Percentiles rank a stretch among this genome's conserved stretches.
These are phyloP conservation scores for Chrysoperla carnea DNA, from an alignment of 1,140 invertebrate species.

Conservation along the genomic window DNA sequence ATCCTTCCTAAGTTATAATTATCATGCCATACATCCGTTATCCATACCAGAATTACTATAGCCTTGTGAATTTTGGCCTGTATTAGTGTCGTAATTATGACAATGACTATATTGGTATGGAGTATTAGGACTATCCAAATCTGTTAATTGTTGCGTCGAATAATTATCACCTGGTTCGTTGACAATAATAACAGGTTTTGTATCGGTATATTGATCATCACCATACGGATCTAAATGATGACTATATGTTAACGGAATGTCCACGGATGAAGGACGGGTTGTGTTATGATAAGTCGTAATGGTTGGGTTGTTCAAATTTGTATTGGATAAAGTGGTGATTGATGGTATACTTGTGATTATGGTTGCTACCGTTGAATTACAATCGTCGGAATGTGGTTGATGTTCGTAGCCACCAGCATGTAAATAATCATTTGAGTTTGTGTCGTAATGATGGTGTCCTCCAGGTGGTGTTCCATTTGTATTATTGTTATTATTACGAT, in stretches of 20 bases:
- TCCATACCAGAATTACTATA: conserved; percentile 14
- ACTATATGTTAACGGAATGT: conserved; percentile 1
- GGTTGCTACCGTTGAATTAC: background rate
- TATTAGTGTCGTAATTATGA: conserved; percentile 12
- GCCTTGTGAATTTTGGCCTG: conserved; percentile 9
- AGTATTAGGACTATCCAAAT: conserved; percentile 13
- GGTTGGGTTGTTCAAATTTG: conserved; percentile 12
- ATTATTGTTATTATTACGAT: conserved; percentile 8
- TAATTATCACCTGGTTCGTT: conserved; percentile 15
- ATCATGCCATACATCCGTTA: conserved; percentile 22
- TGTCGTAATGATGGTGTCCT: too few relatives aligned
- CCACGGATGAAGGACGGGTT: conserved; percentile 14
- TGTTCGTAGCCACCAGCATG: background rate
- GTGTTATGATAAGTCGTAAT: conserved; percentile 9
- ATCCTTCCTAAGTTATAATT: background rate
- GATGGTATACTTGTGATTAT: background rate
- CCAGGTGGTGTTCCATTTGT: too few relatives aligned
- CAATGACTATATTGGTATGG: conserved; percentile 14
- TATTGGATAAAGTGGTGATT: conserved; percentile 1
- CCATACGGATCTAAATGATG: conserved; percentile 4
- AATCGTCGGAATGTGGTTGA: background rate
- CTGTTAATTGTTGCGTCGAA: conserved; percentile 13
- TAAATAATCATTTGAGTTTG: too few relatives aligned
- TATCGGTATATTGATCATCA: conserved; percentile 6
- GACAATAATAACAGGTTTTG: conserved; percentile 15